Base-by-base conservation (phyloP, 23 tunicate species). In the Halocynthia aurantium region DNA sequence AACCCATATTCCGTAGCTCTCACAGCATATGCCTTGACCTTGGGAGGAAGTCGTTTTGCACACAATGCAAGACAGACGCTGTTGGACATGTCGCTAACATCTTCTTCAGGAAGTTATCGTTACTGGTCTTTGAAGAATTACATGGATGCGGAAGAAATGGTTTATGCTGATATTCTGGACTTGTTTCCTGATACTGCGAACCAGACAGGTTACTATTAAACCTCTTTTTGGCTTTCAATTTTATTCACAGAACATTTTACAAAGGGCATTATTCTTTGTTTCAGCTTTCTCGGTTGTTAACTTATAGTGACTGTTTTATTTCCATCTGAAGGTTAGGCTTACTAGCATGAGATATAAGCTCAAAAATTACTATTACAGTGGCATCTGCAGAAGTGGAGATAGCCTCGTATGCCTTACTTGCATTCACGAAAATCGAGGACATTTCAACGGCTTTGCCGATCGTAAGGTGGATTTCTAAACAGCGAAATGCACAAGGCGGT, bases 331-430 rank as follows among this genome's bases (percentile, higher is more conserved):
- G n/a, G 44, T 18, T 18, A 15, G 51, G 13, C 51, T 40, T 51
- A 72, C 65, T 10, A 12, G 64, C 19, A 0, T 22, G n/a, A 13
- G 66, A 12, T 76, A 57, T 57, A 19, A n/a, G 18, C 21, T 5
- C 0, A 72, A 10, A 15, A 7, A 10, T 21, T 73, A 10, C 52
- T 70, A 52, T 56, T 52, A 0, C 53, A 92, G 98, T 95, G 12
- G 90, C 77, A 44, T 88, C 99, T 0, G 99, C 99, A 51, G 99
- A 95, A 67, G 87, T 95, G 0, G 99, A 95, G 65, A 79, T 85
- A 84, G 93, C 99, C n/a, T 82, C 91, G 13, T 95, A 90, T 52
- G 99, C 99, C 12, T 70, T 95, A 9, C 82, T 95, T 60, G 86
- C 96, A 18, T 95, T 57, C 87, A 87, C 86, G 12, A 62, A 71